Evolutionary conservation across 2,113 vertebrate genomes (phyloP).

Genomic region (Phocoena sinus): DNA sequence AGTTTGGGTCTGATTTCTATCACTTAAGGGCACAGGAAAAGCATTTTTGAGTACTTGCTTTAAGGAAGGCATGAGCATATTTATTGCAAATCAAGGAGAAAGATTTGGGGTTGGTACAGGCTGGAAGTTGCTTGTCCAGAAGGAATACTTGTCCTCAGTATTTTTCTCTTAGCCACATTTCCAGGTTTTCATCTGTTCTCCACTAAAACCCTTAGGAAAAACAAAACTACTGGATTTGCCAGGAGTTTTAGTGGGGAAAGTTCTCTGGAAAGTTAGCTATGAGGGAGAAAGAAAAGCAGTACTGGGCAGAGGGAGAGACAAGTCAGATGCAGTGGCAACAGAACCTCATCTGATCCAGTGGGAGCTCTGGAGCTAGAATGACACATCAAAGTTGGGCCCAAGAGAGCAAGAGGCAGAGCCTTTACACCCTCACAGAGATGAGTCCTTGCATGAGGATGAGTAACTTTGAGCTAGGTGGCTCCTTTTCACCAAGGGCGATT

Average conservation of each 20-base stretch:
- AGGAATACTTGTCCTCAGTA: neutral
- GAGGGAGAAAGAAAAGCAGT: neutral
- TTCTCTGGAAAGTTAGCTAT: neutral
- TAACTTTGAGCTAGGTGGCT: neutral
- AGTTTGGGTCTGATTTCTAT: neutral
- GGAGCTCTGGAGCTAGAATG: neutral
- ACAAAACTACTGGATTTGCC: neutral
- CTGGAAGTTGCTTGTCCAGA: neutral
- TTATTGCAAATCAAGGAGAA: neutral
- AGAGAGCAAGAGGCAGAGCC: neutral
- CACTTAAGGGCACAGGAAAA: neutral
- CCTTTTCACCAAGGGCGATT: neutral
- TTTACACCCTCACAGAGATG: neutral
- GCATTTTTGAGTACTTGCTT: neutral
- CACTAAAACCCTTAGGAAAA: neutral
- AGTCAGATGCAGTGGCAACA: neutral
- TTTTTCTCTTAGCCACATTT: neutral
- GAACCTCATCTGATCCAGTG: too few relatives aligned
- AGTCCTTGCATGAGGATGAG: neutral
- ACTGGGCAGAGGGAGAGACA: neutral
- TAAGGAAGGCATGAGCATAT: neutral
- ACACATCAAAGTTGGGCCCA: neutral
- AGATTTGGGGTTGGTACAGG: neutral
- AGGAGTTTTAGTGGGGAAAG: neutral
- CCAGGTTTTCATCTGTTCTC: conserved; percentile 6